phyloP scores from a whole-genome alignment of 2,113 vertebrate genomes.

The Macroglossus sobrinus region DNA sequence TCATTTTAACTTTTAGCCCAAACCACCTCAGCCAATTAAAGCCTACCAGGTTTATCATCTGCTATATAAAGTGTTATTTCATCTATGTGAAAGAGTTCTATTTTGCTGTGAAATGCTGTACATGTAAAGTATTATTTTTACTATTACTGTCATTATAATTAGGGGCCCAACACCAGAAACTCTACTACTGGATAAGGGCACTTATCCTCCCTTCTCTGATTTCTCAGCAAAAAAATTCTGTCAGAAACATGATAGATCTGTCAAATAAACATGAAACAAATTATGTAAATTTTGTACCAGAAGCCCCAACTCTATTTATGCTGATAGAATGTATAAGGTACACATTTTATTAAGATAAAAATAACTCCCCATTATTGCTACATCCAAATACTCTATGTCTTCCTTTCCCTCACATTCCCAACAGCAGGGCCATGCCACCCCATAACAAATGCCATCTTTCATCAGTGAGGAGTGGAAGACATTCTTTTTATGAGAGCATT shows the following conservation, averaged over 20 bases:
- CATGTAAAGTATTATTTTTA: background rate
- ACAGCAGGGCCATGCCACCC: background rate
- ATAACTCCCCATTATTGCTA: background rate
- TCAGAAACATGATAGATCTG: background rate
- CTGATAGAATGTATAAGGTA: background rate
- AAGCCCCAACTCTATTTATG: background rate
- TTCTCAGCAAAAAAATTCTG: background rate
- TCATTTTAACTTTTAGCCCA: slow-evolving; percentile 1
- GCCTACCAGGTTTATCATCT: background rate
- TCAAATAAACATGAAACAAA: background rate
- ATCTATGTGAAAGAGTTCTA: background rate
- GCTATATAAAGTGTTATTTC: background rate
- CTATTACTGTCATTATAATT: background rate
- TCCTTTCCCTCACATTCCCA: accelerated
- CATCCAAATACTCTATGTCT: background rate
- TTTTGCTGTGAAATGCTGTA: background rate
- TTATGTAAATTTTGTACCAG: background rate
- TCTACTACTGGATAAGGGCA: background rate
- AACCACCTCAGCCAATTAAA: background rate
- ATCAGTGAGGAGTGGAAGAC: background rate
- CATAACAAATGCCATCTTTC: background rate
- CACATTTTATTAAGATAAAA: background rate
- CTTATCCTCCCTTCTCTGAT: background rate
- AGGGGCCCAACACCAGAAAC: background rate
- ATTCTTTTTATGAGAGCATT: background rate